Percentiles rank a stretch among this genome's conserved stretches.
These are phyloP conservation scores for Poeciliopsis occidentalis DNA, from an alignment of 2,113 vertebrate species.

Conservation along the genomic window DNA sequence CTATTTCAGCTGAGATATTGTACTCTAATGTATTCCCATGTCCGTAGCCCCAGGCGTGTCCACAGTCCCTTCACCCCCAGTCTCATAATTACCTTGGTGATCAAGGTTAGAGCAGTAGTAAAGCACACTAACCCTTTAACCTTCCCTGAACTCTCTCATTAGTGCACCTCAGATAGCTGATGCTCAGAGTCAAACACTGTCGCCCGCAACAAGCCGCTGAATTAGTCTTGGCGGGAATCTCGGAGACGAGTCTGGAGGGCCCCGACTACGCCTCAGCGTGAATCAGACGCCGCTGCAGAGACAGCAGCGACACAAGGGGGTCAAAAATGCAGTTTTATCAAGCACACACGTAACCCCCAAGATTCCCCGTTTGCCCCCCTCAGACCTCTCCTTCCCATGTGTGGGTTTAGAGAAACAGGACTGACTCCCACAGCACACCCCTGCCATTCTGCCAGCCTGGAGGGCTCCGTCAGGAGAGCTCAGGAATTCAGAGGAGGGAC, in stretches of 20 bases:
- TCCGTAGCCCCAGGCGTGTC: slow-evolving; percentile 69
- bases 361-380: too few species aligned
- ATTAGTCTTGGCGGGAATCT: slow-evolving; percentile 82
- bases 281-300: slow-evolving; percentile 75
- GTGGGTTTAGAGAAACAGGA: slow-evolving; percentile 78
- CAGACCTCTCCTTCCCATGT: slow-evolving; percentile 57
- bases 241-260: slow-evolving; percentile 61
- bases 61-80: slow-evolving; percentile 73
- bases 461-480: slow-evolving; percentile 77
- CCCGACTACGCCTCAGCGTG: slow-evolving; percentile 36
- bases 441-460: slow-evolving; percentile 75
- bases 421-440: slow-evolving; percentile 74
- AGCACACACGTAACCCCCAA: slow-evolving; percentile 57
- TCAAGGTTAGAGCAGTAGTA: slow-evolving; percentile 74
- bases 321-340: slow-evolving; percentile 75
- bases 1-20: not conserved
- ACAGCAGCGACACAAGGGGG: slow-evolving; percentile 70
- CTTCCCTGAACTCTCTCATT: slow-evolving; percentile 76
- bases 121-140: slow-evolving; percentile 82
- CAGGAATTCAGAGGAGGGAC: slow-evolving; percentile 85
- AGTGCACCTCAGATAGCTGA: slow-evolving; percentile 60
- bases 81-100: slow-evolving; percentile 79
- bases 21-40: slow-evolving; percentile 48
- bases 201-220: slow-evolving; percentile 79
- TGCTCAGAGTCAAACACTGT: slow-evolving; percentile 65